Evolutionary conservation across 2,113 vertebrate genomes (phyloP), one percentile per base, ranked within the genome.

Genomic region (Corydoras maculifer): DNA sequence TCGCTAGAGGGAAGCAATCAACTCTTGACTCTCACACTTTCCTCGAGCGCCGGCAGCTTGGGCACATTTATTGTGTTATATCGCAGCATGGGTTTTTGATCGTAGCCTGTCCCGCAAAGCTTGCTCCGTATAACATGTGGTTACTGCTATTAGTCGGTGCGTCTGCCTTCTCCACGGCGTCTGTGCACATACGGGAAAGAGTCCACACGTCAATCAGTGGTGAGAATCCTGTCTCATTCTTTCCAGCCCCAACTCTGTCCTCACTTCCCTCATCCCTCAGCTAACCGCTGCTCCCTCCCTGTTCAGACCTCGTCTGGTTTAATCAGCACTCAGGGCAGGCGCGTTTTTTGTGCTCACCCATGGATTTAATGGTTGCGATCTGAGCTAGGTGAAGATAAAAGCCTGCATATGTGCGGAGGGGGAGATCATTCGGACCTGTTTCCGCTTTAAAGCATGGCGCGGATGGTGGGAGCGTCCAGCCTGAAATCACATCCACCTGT

Each of bases 381-480:
- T 59, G 64, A 70, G n/a, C 58, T 62, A 60, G 29, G 62, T 78
- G 70, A 79, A 81, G 85, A 79, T 75, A 80, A 77, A 68, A 74
- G 74, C 60, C 29, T n/a, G 63, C 11, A 65, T 53, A 53, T 43
- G 62, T 32, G 30, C n/a, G 35, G 55, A 69, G 9, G 58, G 61
- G 54, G 69, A 61, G 13, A 12, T 14, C 51, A 53, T 53, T 53
- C 51, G 51, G 13, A 53, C 9, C 51, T 3, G 13, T 53, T 53
- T 53, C 51, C 51, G 9, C 51, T 10, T 53, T 53, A 14, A 53
- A 53, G 51, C 35, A 43, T 8, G 35, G 35, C 35, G 35, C 35
- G 35, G 35, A 5, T 43, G 35, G 35, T 8, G 7, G 7, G 35
- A 43, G 4, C 35, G 35, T 43, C 35, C 35, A 43, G 7, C 35